A percentile compares a stretch with the other conserved stretches of the same genome.
These are phyloP conservation scores for Odobenus rosmarus DNA, from an alignment of 2,113 vertebrate species.

Conservation along the genomic window DNA sequence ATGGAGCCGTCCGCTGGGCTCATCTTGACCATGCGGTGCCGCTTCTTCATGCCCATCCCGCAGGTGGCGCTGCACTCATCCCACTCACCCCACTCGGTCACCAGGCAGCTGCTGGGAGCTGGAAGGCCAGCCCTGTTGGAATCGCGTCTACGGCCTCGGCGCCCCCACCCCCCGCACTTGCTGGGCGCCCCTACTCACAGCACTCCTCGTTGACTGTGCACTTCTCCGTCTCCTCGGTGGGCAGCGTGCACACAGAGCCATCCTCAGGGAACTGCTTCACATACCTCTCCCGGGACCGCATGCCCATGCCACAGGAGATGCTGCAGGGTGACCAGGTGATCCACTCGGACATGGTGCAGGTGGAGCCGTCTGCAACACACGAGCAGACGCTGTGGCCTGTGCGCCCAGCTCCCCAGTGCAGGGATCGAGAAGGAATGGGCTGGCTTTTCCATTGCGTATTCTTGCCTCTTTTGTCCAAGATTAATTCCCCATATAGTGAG, in stretches of 20 bases:
- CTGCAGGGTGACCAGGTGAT: constrained; percentile 98
- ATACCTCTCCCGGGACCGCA: constrained; percentile 94
- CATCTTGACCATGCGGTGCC: constrained; percentile 97
- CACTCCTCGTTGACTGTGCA: constrained; percentile 97
- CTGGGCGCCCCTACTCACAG: constrained; percentile 86
- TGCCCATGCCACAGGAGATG: constrained; percentile 92
- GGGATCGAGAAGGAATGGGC: not conserved
- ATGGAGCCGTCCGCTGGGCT: constrained; percentile 95
- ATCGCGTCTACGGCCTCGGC: accelerated
- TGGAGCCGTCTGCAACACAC: constrained; percentile 92
- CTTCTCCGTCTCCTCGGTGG: constrained; percentile 95
- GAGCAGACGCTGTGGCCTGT: not conserved
- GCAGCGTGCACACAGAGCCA: constrained; percentile 94
- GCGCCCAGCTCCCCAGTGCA: not conserved
- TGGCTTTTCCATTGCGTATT: not conserved
- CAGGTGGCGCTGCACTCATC: constrained; percentile 98
- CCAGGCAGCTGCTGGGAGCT: constrained; percentile 97
- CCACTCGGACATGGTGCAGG: constrained; percentile 99
- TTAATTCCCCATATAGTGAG: not conserved
- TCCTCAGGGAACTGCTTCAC: constrained; percentile 98
- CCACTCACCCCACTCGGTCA: constrained; percentile 98
- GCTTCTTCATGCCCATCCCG: constrained; percentile 93
- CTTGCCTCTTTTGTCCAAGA: not conserved
- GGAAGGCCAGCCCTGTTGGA: not conserved
- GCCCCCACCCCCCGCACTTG: accelerated